Percentiles rank a stretch among this genome's conserved stretches.
These are phyloP conservation scores for Pyrrhosoma nymphula DNA, from an alignment of 2,888 invertebrate species.

Conservation along the genomic window DNA sequence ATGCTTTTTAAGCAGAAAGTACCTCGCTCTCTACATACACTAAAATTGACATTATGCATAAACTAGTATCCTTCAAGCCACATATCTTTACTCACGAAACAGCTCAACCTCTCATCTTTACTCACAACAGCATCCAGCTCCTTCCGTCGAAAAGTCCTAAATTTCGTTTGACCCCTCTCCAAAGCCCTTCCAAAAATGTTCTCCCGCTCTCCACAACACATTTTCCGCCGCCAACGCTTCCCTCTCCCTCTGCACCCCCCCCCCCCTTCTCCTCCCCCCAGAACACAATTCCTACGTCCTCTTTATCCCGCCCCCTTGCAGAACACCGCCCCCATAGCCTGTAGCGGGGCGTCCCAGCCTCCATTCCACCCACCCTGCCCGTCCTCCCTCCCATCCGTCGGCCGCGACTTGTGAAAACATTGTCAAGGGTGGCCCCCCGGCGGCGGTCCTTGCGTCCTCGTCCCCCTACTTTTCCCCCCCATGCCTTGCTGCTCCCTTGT, in stretches of 20 bases:
- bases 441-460: not conserved
- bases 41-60: too few species aligned
- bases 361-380: not conserved
- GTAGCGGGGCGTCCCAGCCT: not conserved
- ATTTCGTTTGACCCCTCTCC: not conserved
- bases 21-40: too few species aligned
- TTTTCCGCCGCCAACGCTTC: not conserved
- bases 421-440: not conserved
- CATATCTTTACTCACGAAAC: too few species aligned
- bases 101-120: not conserved
- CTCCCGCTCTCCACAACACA: not conserved
- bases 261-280: not conserved
- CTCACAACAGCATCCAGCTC: not conserved
- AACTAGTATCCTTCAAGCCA: too few species aligned
- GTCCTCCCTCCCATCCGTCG: not conserved
- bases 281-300: not conserved
- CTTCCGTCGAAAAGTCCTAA: not conserved
- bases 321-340: not conserved
- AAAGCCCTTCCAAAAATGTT: not conserved
- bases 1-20: too few species aligned
- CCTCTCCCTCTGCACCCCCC: not conserved
- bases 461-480: not conserved
- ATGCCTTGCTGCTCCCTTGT: conserved; percentile 9
- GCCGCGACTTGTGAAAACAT: conserved; percentile 42
- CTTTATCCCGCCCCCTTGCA: not conserved